These are phyloP conservation scores for honey bee (Apis mellifera) DNA, from an alignment of 1,140 invertebrate genomes.

Conservation along the genomic window Amel_HAv3.1 CM009942.2:11255501-11256000, in stretches of 20 bases:
- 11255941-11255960: background rate
- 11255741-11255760: background rate
- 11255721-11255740: too few relatives aligned
- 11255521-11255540: constrained; percentile 12
- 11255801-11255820: constrained; percentile 15
- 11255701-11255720: too few relatives aligned
- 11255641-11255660: too few relatives aligned
- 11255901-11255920: background rate
- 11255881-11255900: constrained; percentile 3
- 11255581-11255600: too few relatives aligned
- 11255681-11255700: too few relatives aligned
- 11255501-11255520: constrained; percentile 48
- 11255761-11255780: background rate
- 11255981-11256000: too few relatives aligned
- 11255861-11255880: constrained; percentile 49
- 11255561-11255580: background rate
- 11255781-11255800: background rate
- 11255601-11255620: too few relatives aligned
- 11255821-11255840: constrained; percentile 48
- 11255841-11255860: constrained; percentile 16
- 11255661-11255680: too few relatives aligned
- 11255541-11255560: background rate
- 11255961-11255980: background rate
- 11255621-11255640: too few relatives aligned
- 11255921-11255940: too few relatives aligned